phyloP scores from a whole-genome alignment of 2,888 invertebrate genomes.

The Hartigia nigra region DNA sequence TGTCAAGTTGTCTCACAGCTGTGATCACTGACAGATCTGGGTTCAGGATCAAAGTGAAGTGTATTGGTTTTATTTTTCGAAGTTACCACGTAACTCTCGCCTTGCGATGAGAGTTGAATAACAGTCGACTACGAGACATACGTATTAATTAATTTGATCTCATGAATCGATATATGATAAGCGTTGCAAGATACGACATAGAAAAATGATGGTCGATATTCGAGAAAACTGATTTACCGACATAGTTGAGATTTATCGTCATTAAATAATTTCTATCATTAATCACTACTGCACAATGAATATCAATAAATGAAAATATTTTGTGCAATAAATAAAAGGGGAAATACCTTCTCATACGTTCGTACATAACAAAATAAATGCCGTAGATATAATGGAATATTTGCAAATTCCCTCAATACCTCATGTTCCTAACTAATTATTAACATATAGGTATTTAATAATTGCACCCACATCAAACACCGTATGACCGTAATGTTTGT shows the following conservation, averaged over 20 bases:
- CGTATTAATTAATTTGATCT: not conserved
- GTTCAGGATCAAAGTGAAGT: not conserved
- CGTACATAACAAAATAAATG: not conserved
- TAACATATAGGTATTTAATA: constrained; percentile 47
- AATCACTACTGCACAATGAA: too few relatives aligned
- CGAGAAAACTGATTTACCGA: not conserved
- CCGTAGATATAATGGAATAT: not conserved
- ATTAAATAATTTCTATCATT: not conserved
- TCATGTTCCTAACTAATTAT: constrained; percentile 41
- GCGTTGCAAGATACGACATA: not conserved
- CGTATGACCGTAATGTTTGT: constrained; percentile 48
- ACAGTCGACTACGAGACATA: not conserved
- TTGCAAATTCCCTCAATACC: constrained; percentile 30
- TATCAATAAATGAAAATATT: not conserved
- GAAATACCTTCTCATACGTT: not conserved
- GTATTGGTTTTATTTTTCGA: too few relatives aligned
- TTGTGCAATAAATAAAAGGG: not conserved
- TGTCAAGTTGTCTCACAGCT: not conserved
- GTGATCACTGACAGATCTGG: not conserved
- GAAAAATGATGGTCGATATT: not conserved
- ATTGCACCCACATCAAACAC: constrained; percentile 52
- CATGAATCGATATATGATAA: not conserved
- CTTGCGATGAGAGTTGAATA: not conserved
- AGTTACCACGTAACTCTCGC: not conserved
- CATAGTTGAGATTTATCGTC: not conserved